These are phyloP conservation scores for Sakesphorus luctuosus DNA, from an alignment of 2,113 vertebrate genomes.

Conservation along the genomic window DNA sequence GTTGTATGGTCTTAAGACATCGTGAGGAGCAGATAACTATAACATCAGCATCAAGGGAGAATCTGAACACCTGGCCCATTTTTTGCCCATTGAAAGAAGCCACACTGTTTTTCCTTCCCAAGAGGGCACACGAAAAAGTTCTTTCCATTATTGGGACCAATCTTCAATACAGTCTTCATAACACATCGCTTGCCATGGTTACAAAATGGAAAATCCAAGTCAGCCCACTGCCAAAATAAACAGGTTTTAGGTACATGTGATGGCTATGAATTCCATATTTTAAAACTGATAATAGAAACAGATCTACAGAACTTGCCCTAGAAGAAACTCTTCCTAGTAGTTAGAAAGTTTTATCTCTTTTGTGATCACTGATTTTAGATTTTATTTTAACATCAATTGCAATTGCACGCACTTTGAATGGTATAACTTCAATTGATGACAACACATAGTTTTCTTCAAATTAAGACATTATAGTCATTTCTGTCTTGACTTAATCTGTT, in stretches of 20 bases:
- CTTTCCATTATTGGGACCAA: conserved; percentile 91
- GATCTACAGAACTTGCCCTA: background rate
- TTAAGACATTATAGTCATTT: background rate
- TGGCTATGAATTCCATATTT: background rate
- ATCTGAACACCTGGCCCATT: conserved; percentile 66
- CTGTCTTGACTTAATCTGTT: background rate
- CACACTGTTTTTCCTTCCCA: conserved; percentile 85
- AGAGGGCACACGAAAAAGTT: conserved; percentile 88
- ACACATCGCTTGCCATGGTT: conserved; percentile 85
- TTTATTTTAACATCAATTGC: background rate
- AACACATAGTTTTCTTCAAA: background rate
- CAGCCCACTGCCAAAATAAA: conserved; percentile 87
- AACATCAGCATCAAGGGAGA: conserved; percentile 66
- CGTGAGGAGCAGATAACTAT: background rate
- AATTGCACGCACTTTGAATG: background rate
- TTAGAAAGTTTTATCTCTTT: background rate
- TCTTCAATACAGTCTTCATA: conserved; percentile 91
- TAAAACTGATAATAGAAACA: background rate
- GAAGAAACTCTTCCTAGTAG: background rate
- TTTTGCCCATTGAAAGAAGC: conserved; percentile 91
- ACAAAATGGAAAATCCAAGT: conserved; percentile 88
- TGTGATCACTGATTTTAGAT: background rate
- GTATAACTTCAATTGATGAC: background rate
- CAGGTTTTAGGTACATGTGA: background rate
- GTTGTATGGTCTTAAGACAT: background rate